These are phyloP conservation scores for Stramonita haemastoma DNA, from an alignment of 2,888 invertebrate species.

Conservation along the genomic window DNA sequence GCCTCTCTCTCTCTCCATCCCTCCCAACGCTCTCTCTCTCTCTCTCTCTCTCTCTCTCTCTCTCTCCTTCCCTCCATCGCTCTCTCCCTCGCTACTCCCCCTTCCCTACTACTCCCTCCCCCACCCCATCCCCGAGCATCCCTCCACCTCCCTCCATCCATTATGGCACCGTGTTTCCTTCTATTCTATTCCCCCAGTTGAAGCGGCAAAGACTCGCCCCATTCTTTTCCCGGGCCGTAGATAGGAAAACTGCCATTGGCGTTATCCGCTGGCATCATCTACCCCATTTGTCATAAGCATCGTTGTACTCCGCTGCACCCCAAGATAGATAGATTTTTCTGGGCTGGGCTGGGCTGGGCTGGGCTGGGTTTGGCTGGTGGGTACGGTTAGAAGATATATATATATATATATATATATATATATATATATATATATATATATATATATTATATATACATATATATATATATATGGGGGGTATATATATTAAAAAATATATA, in stretches of 20 bases:
- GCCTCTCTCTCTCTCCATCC: too few relatives aligned
- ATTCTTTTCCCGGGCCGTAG: neutral
- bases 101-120: neutral
- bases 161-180: neutral
- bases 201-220: neutral
- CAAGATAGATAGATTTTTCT: neutral
- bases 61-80: too few relatives aligned
- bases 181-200: neutral
- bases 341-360: neutral
- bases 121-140: neutral
- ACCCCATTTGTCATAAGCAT: constrained; percentile 33
- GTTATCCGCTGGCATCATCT: constrained; percentile 19
- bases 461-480: too few relatives aligned
- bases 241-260: neutral
- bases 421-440: too few relatives aligned
- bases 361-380: too few relatives aligned
- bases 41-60: too few relatives aligned
- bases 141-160: neutral
- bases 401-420: too few relatives aligned
- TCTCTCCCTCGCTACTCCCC: neutral
- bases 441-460: too few relatives aligned
- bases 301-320: constrained; percentile 21
- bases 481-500: too few relatives aligned
- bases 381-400: too few relatives aligned
- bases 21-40: too few relatives aligned